Conservation (phyloP, 2,888 invertebrate species). For the Horisme vitalbata region DNA sequence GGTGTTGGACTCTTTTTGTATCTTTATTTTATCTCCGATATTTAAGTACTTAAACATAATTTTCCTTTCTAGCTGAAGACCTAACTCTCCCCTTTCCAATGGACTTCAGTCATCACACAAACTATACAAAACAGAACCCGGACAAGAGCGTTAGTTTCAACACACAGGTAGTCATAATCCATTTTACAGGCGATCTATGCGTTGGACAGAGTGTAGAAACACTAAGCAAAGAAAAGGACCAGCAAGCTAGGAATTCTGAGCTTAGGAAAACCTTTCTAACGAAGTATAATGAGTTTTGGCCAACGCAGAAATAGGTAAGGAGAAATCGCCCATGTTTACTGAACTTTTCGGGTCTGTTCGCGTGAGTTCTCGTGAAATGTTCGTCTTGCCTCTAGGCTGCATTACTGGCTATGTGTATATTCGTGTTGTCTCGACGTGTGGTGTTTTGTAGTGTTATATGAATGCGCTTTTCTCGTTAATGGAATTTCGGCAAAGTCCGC, state of each 20-base stretch:
- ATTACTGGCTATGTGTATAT: too few species aligned
- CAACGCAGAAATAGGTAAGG: conserved; percentile 62
- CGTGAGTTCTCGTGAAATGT: conserved; percentile 1
- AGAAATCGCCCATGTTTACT: conserved; percentile 14
- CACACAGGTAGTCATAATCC: conserved; percentile 84
- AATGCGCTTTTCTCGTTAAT: too few species aligned
- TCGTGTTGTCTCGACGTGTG: background rate
- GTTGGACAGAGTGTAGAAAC: conserved; percentile 82
- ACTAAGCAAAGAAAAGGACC: conserved; percentile 85
- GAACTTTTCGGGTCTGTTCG: background rate
- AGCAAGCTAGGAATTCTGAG: conserved; percentile 85
- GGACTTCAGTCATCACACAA: conserved; percentile 59
- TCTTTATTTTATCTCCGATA: too few species aligned
- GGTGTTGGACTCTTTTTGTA: too few species aligned
- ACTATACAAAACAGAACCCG: conserved; percentile 61
- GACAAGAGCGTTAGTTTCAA: conserved; percentile 78
- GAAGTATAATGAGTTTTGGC: conserved; percentile 77
- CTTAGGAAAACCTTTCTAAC: conserved; percentile 81
- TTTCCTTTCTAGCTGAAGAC: conserved; percentile 51
- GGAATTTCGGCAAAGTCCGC: too few species aligned
- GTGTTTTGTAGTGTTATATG: too few species aligned
- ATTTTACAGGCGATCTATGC: conserved; percentile 83
- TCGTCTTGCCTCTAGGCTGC: background rate
- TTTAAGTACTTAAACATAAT: background rate
- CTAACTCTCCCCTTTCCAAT: conserved; percentile 55